Evolutionary conservation across 1,140 invertebrate species (phyloP), one percentile per base, ranked within the genome.

Genomic region (Trachelipus rathkii): DNA sequence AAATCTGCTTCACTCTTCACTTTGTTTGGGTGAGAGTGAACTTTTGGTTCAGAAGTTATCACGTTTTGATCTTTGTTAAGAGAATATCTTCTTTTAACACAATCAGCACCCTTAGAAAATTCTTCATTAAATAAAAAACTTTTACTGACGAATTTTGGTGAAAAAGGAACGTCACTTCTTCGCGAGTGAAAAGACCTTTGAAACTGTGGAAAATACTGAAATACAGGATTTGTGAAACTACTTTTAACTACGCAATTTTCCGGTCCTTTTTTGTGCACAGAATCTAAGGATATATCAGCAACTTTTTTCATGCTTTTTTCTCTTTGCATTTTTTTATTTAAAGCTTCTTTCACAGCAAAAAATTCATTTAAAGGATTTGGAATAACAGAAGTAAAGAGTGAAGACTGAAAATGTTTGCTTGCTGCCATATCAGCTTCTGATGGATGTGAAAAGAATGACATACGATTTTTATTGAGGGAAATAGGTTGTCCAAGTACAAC

Each of bases 1-100:
- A 81, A 53, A 21, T 81, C 79, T 21, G 77, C 77, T 74, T 81
- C 79, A 72, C 79, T 81, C 44, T 50, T 78, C 44, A 78, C 75
- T 43, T 74, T 72, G 10, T 73, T 60, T 21, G 77, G 77, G 10
- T 78, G 73, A 44, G 23, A 60, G 19, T 60, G 50, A 8, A 19
- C 73, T 50, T 69, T 75, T 10, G 77, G 77, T 67, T 78, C 77
- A 23, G 66, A 71, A 53, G 74, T 78, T 9, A 78, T 71, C 15
- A 78, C 74, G 33, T 13, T 60, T 67, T 74, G 44, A 46, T 72
- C 66, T 43, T 73, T 66, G 33, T 60, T 19, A 13, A 19, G 11
- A 15, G 19, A 60, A 60, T 13, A 15, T 4, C 50, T 60, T 60
- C 19, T 60, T 13, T 60, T 60, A 60, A 8, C 11, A 60, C 50